Evolutionary conservation across 2,888 invertebrate species (phyloP), one percentile per base, ranked within the genome.

Genomic region (Machimus atricapillus): DNA sequence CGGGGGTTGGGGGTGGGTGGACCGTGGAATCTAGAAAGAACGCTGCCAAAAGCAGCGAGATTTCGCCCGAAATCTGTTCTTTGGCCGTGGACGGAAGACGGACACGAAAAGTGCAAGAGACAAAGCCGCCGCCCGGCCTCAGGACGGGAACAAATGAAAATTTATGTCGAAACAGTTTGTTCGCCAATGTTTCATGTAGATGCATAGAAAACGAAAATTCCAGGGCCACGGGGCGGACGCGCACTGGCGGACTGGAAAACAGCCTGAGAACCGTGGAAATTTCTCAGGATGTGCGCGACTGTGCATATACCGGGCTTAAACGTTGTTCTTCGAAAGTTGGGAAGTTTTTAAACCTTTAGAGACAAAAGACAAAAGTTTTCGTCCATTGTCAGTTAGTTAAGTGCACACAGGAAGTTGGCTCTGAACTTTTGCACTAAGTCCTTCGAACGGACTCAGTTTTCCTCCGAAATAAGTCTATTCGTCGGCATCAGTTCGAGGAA

Each of bases 361-460:
- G 74, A 85, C 85, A 85, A 85, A 85, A 85, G 74, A 74, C 74
- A 85, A 85, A 85, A 85, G 85, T 85, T 85, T 85, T 74, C 46
- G 74, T 85, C 85, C 43, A 85, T 74, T 85, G 85, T 74, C 85
- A 85, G 85, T 85, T 85, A 85, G 85, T 85, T 85, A 85, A 85
- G 85, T 85, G 85, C 85, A 85, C 85, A 85, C 52, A 85, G 85
- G 85, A 85, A 85, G 85, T 85, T 74, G 74, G 46, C 74, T 43
- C 74, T 74, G 74, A 74, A 46, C 74, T 85, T 85, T 82, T 37
- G 82, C 66, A 82, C 66, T 81, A 81, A 81, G 81, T 81, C 81
- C 27, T 34, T 34, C 52, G 27, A 52, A 81, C 81, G 81, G 56
- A 46, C 37, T 34, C 27, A 52, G 81, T 23, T 46, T 79, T 79